Conservation (phyloP, 2,888 invertebrate species). For the Sesia bembeciformis region DNA sequence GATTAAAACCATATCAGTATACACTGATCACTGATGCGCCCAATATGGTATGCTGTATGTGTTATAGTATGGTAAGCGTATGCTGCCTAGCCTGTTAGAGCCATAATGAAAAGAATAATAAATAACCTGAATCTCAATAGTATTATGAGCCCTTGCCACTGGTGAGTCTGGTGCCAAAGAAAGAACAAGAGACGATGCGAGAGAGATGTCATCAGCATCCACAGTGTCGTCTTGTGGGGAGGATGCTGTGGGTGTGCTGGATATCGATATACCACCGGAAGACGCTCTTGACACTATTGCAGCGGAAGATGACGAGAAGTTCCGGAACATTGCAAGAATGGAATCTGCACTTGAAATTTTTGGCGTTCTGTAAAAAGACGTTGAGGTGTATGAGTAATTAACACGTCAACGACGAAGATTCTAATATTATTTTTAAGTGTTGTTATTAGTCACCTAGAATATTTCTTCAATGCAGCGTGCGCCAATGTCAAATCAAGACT, state of each 20-base stretch:
- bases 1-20: too few species aligned
- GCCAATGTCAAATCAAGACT: slow-evolving; percentile 80
- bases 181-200: slow-evolving; percentile 77
- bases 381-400: background rate
- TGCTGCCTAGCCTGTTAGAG: background rate
- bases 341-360: slow-evolving; percentile 87
- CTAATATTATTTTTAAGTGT: background rate
- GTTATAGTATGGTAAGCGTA: too few species aligned
- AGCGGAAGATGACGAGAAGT: slow-evolving; percentile 79
- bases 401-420: background rate
- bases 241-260: slow-evolving; percentile 82
- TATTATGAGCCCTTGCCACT: slow-evolving; percentile 52
- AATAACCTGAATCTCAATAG: slow-evolving; percentile 61
- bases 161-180: slow-evolving; percentile 80
- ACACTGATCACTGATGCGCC: too few species aligned
- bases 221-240: slow-evolving; percentile 83
- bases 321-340: slow-evolving; percentile 84
- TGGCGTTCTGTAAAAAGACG: slow-evolving; percentile 44
- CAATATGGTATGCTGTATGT: too few species aligned
- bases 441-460: slow-evolving; percentile 40
- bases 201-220: slow-evolving; percentile 81
- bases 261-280: slow-evolving; percentile 77
- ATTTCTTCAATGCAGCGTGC: slow-evolving; percentile 74
- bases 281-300: slow-evolving; percentile 75
- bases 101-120: background rate